phyloP scores from a whole-genome alignment of 2,888 invertebrate genomes.

The Stenoptilia bipunctidactyla region DNA sequence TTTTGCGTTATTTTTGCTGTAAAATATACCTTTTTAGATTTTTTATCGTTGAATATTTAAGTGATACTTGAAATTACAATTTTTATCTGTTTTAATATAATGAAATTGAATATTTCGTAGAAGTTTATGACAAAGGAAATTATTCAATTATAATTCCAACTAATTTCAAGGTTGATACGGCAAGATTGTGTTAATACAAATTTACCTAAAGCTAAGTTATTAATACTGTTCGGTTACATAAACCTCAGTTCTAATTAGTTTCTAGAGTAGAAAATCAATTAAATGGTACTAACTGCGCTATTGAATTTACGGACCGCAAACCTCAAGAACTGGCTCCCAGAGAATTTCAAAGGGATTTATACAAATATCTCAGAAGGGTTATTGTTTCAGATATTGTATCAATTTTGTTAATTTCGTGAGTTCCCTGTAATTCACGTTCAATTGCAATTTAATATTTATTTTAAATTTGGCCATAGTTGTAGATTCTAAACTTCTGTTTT shows the following conservation, averaged over 20 bases:
- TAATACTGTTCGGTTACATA: constrained; percentile 55
- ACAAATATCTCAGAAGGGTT: constrained; percentile 22
- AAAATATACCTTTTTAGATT: too few relatives aligned
- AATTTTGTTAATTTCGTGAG: constrained; percentile 13
- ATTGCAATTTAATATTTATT: too few relatives aligned
- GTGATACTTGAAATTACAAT: too few relatives aligned
- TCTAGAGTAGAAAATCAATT: constrained; percentile 62
- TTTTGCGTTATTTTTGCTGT: too few relatives aligned
- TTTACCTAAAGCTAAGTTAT: constrained; percentile 35
- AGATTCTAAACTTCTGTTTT: too few relatives aligned
- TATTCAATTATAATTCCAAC: neutral
- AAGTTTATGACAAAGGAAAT: neutral
- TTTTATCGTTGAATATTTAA: too few relatives aligned
- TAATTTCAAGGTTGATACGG: neutral
- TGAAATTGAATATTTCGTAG: too few relatives aligned
- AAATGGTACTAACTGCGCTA: constrained; percentile 42
- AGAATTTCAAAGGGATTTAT: constrained; percentile 36
- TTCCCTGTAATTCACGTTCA: too few relatives aligned
- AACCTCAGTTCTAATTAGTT: constrained; percentile 67
- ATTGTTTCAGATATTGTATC: constrained; percentile 31
- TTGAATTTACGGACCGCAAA: constrained; percentile 17
- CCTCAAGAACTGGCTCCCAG: constrained; percentile 46
- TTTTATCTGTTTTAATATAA: too few relatives aligned
- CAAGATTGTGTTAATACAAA: constrained; percentile 40
- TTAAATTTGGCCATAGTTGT: too few relatives aligned